Evolutionary conservation across 2,888 invertebrate genomes (phyloP).

Genomic region (Chirona hameri): DNA sequence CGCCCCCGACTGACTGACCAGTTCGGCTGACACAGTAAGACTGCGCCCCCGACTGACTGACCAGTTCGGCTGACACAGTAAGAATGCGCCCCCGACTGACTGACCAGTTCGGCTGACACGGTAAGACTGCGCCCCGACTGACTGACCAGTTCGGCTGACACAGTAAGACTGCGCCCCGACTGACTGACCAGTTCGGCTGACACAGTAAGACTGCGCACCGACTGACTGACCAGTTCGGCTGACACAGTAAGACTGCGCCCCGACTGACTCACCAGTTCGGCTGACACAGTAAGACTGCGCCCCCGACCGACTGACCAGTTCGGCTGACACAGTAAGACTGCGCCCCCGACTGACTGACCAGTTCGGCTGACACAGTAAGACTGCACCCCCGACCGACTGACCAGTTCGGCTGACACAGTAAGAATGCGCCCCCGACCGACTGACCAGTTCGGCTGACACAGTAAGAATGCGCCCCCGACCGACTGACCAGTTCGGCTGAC

Average conservation of each 20-base stretch:
- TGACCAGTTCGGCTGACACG: conserved; percentile 68
- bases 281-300: conserved; percentile 59
- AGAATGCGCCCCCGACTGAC: conserved; percentile 35
- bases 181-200: conserved; percentile 64
- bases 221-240: conserved; percentile 62
- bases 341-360: conserved; percentile 55
- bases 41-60: conserved; percentile 47
- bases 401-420: conserved; percentile 70
- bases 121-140: conserved; percentile 28
- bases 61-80: conserved; percentile 70
- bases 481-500: conserved; percentile 66
- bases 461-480: conserved; percentile 26
- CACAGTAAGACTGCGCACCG: conserved; percentile 54
- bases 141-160: conserved; percentile 67
- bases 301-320: conserved; percentile 56
- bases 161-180: conserved; percentile 45
- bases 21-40: conserved; percentile 64
- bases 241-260: conserved; percentile 56
- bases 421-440: conserved; percentile 35
- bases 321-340: conserved; percentile 61
- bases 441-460: conserved; percentile 69
- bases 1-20: conserved; percentile 55
- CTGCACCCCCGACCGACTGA: conserved; percentile 47
- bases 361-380: conserved; percentile 64
- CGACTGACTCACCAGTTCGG: conserved; percentile 61